Conservation (phyloP, 2,888 invertebrate genomes). For the Helicoverpa assulta region DNA sequence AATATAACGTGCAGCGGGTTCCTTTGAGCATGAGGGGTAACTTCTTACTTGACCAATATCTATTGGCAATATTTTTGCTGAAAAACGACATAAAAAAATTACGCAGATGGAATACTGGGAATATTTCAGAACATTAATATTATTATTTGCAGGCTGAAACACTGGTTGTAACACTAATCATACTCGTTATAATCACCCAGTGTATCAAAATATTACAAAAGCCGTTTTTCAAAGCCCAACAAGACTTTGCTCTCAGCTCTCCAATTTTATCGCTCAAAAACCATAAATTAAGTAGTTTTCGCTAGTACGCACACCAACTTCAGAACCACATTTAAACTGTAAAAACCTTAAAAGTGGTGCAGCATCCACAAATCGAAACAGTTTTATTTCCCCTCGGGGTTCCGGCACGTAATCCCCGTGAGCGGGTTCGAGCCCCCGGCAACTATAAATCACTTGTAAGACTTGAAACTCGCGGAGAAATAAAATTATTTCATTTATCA, state of each 20-base stretch:
- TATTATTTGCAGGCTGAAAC: too few species aligned
- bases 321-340: conserved; percentile 41
- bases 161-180: too few species aligned
- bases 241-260: conserved; percentile 12
- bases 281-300: conserved; percentile 30
- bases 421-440: conserved; percentile 59
- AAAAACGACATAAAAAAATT: too few species aligned
- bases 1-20: not conserved
- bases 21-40: not conserved
- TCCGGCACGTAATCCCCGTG: conserved; percentile 59
- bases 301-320: conserved; percentile 31
- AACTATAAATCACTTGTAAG: conserved; percentile 64
- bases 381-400: conserved; percentile 49
- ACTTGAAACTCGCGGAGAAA: conserved; percentile 61
- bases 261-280: conserved; percentile 1
- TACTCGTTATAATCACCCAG: not conserved
- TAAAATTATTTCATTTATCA: conserved; percentile 66
- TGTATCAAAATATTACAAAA: not conserved
- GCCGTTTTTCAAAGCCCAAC: not conserved
- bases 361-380: conserved; percentile 59
- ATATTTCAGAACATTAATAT: too few species aligned
- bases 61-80: not conserved
- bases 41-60: not conserved
- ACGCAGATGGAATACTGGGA: too few species aligned
- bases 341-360: conserved; percentile 49